Evolutionary conservation across 2,113 vertebrate genomes (phyloP).

Genomic region (Rhadina sibilatrix): DNA sequence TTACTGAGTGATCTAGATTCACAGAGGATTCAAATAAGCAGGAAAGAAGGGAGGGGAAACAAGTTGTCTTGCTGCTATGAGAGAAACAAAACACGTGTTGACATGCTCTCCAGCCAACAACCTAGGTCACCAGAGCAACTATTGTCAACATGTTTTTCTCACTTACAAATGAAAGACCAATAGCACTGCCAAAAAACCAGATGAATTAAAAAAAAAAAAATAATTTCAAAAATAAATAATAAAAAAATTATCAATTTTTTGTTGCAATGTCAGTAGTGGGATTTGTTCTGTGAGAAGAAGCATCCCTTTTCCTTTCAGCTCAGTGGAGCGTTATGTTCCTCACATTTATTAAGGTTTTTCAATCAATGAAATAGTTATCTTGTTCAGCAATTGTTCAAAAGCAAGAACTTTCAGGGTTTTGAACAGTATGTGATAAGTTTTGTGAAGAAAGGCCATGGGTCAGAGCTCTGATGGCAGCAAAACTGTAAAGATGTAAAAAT

Average conservation of each 20-base stretch:
- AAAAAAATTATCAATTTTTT: neutral
- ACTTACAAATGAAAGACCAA: neutral
- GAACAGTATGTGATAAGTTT: neutral
- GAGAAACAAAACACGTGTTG: accelerated
- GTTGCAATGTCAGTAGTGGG: neutral
- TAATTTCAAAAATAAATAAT: too few relatives aligned
- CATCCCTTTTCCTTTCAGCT: neutral
- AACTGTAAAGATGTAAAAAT: neutral
- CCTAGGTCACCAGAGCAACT: neutral
- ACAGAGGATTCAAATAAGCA: neutral
- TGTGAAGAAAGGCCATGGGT: neutral
- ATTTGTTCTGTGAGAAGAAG: neutral
- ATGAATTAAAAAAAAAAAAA: neutral
- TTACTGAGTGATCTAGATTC: neutral
- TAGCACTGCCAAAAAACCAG: neutral
- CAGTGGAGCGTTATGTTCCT: neutral
- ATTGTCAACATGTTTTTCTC: neutral
- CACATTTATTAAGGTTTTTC: neutral
- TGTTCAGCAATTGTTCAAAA: neutral
- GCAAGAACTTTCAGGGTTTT: neutral
- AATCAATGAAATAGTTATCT: neutral
- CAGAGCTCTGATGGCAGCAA: neutral
- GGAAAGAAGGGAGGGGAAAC: neutral
- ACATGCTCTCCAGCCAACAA: neutral
- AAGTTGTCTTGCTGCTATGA: neutral